Base-by-base conservation (phyloP, 2,797 vertebrate genomes). In the Sebastes variabilis region DNA sequence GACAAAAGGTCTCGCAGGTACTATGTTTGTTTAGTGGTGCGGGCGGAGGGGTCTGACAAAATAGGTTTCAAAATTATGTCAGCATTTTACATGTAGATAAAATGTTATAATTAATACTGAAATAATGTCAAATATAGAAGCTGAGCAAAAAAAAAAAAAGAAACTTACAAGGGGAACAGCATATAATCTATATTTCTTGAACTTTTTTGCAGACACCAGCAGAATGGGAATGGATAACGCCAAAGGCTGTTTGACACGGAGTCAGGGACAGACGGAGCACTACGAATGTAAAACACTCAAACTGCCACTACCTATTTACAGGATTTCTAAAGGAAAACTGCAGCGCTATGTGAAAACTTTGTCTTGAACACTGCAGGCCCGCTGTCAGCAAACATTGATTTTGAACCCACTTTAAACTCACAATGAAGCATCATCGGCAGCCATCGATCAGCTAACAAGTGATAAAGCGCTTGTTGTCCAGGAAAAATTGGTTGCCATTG, bases 381-480 rank as follows among this genome's bases (percentile, higher is more conserved):
- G 38, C 10, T 46, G 29, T 4, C 12, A 3, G 38, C 11, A 55
- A n/a, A 55, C 60, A 69, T 54, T 55, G 75, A 72, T 84, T 77
- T 69, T 54, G 49, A 56, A 55, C 24, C 61, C 12, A 34, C 49
- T 86, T 80, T 27, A 67, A 64, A 86, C 75, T 78, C 69, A 75
- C 60, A 69, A 72, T 22, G 27, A 81, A 67, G 68, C 72, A 20
- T 42, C 42, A 38, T 24, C 55, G 64, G 66, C 49, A 73, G 71
- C 20, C 66, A 85, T 80, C 2, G 54, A 81, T 84, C 34, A 49
- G 49, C 77, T 71, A 72, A 81, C 75, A 59, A 61, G 75, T 59
- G 76, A 87, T 76, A 20, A 75, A 84, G 68, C 14, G 58, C 13
- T 61, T 75, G 30, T 69, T 77, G 60, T 79, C 38, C 24, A 68